Evolutionary conservation across 2,888 invertebrate species (phyloP).

Genomic region (Drosophila rellima): DNA sequence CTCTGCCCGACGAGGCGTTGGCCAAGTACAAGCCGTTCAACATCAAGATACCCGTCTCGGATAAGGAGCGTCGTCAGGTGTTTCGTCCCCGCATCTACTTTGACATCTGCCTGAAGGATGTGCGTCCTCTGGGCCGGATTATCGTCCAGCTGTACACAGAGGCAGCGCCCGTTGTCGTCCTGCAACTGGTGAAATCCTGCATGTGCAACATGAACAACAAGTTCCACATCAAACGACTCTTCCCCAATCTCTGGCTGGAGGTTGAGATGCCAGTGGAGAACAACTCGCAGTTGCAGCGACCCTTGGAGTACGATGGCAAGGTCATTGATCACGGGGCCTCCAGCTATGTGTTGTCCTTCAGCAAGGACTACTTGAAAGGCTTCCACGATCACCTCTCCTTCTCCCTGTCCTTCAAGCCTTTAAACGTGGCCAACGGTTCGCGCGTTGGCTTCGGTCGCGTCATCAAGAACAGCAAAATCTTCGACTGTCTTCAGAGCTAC

Average conservation of each 20-base stretch:
- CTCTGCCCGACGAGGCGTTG: conserved; percentile 43
- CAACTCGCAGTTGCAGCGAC: conserved; percentile 27
- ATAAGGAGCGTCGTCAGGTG: conserved; percentile 54
- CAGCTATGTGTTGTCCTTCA: conserved; percentile 64
- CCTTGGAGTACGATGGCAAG: conserved; percentile 68
- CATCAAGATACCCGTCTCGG: conserved; percentile 42
- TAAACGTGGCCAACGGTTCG: conserved; percentile 71
- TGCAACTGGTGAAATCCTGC: conserved; percentile 70
- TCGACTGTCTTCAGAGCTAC: conserved; percentile 71
- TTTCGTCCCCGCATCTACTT: conserved; percentile 75
- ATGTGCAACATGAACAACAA: conserved; percentile 50
- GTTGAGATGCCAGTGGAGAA: conserved; percentile 46
- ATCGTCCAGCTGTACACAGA: conserved; percentile 75
- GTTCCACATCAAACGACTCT: conserved; percentile 66
- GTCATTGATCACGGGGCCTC: conserved; percentile 63
- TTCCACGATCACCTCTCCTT: conserved; percentile 64
- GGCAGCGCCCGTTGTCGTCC: conserved; percentile 71
- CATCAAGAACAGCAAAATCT: conserved; percentile 68
- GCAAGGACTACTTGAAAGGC: conserved; percentile 57
- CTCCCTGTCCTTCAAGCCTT: conserved; percentile 80
- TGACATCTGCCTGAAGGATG: conserved; percentile 68
- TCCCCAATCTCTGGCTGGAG: conserved; percentile 77
- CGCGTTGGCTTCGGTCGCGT: conserved; percentile 79
- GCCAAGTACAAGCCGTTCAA: conserved; percentile 56
- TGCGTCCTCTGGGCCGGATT: conserved; percentile 70